These are phyloP conservation scores for Theretra japonica DNA, from an alignment of 2,888 invertebrate species.

Conservation along the genomic window DNA sequence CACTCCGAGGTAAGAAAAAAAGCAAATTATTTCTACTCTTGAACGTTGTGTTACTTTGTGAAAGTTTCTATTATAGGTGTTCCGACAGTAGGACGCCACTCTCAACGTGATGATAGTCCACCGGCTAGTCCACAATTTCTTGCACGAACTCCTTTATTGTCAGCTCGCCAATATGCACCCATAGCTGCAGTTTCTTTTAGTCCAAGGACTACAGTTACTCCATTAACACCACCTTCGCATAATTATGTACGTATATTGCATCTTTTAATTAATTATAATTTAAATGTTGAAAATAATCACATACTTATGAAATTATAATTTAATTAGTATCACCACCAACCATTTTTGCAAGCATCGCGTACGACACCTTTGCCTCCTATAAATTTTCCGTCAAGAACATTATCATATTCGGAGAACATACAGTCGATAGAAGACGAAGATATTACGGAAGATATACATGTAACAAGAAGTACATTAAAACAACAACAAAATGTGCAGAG, in stretches of 20 bases:
- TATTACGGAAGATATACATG: constrained; percentile 36
- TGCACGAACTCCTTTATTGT: constrained; percentile 49
- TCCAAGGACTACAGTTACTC: constrained; percentile 49
- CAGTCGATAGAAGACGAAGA: constrained; percentile 42
- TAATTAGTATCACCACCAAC: constrained; percentile 39
- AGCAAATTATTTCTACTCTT: background rate
- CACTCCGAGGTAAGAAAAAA: constrained; percentile 41
- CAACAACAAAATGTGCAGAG: constrained; percentile 39
- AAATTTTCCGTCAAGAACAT: constrained; percentile 53
- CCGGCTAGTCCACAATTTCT: constrained; percentile 70
- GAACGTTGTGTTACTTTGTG: constrained; percentile 2
- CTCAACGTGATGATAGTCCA: constrained; percentile 71
- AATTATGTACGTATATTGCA: constrained; percentile 51
- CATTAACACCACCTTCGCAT: constrained; percentile 55
- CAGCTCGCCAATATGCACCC: constrained; percentile 68
- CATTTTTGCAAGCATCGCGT: constrained; percentile 47
- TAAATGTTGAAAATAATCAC: background rate
- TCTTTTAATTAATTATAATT: constrained; percentile 14
- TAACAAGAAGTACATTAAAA: constrained; percentile 41
- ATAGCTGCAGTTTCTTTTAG: constrained; percentile 69
- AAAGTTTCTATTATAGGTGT: constrained; percentile 30
- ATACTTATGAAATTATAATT: constrained; percentile 1
- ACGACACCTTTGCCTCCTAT: constrained; percentile 47
- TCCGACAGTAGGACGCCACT: constrained; percentile 37
- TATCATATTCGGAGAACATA: constrained; percentile 42